Percentiles rank a stretch among this genome's conserved stretches.
Conservation (phyloP, 2,888 invertebrate genomes). For the Lepidonotus clava region DNA sequence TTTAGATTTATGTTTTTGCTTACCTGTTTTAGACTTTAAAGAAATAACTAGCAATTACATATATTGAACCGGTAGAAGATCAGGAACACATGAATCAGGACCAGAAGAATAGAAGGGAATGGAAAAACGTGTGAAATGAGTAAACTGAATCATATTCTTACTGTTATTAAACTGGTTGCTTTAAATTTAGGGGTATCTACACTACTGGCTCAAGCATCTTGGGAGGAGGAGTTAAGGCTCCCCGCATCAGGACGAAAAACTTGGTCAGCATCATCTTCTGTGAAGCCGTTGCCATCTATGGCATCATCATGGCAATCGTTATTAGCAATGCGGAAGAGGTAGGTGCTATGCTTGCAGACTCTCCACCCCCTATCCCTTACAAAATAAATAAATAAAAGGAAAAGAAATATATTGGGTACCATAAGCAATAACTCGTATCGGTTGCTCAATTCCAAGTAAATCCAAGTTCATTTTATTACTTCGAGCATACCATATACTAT, state of each 20-base stretch:
- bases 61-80: too few relatives aligned
- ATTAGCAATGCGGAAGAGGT: slow-evolving; percentile 86
- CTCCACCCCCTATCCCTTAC: too few relatives aligned
- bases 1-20: too few relatives aligned
- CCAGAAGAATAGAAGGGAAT: not conserved
- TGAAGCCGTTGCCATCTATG: slow-evolving; percentile 99
- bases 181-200: slow-evolving; percentile 90
- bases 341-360: slow-evolving; percentile 64
- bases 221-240: slow-evolving; percentile 98
- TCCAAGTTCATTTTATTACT: too few relatives aligned
- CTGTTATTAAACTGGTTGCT: not conserved
- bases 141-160: not conserved
- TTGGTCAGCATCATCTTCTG: slow-evolving; percentile 99
- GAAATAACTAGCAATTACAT: too few relatives aligned
- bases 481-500: too few relatives aligned
- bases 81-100: too few relatives aligned
- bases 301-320: slow-evolving; percentile 98
- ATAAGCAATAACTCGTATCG: too few relatives aligned
- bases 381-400: too few relatives aligned
- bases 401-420: too few relatives aligned
- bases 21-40: too few relatives aligned
- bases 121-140: not conserved
- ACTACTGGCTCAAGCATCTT: slow-evolving; percentile 97
- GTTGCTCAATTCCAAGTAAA: too few relatives aligned
- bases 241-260: slow-evolving; percentile 99